phyloP scores from a whole-genome alignment of 2,888 invertebrate genomes.

The Meghimatium bilineatum region DNA sequence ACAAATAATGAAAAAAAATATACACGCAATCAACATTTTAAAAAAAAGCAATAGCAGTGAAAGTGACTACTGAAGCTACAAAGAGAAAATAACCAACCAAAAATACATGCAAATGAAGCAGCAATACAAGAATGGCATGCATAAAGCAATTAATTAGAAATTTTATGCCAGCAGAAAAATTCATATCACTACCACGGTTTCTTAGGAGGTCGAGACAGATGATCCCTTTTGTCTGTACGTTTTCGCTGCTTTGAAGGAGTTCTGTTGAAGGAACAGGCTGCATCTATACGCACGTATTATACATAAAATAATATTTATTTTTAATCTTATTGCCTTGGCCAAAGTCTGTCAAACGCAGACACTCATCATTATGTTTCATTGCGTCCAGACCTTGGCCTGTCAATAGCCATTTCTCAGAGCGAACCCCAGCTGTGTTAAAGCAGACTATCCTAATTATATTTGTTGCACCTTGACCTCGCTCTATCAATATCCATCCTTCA shows the following conservation, averaged over 20 bases:
- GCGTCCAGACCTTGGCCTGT: too few relatives aligned
- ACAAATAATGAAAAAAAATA: neutral
- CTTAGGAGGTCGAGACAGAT: constrained; percentile 53
- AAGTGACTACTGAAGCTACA: neutral
- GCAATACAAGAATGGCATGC: neutral
- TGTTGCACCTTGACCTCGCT: too few relatives aligned
- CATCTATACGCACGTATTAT: too few relatives aligned
- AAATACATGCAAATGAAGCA: neutral
- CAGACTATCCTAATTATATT: too few relatives aligned
- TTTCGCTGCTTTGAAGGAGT: constrained; percentile 52
- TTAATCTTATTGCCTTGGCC: too few relatives aligned
- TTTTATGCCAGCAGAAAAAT: constrained; percentile 5
- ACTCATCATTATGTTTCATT: too few relatives aligned
- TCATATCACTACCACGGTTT: constrained; percentile 53
- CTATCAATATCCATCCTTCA: too few relatives aligned
- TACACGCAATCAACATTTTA: too few relatives aligned
- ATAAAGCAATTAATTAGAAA: neutral
- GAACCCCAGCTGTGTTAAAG: too few relatives aligned
- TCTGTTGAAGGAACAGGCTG: constrained; percentile 47
- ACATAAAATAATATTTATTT: too few relatives aligned
- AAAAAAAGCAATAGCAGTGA: neutral
- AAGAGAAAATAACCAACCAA: neutral
- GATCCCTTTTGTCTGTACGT: constrained; percentile 51
- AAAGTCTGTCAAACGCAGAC: too few relatives aligned
- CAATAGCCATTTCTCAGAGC: too few relatives aligned